Conservation (phyloP, 2,113 vertebrate genomes). For the Cebus imitator region DNA sequence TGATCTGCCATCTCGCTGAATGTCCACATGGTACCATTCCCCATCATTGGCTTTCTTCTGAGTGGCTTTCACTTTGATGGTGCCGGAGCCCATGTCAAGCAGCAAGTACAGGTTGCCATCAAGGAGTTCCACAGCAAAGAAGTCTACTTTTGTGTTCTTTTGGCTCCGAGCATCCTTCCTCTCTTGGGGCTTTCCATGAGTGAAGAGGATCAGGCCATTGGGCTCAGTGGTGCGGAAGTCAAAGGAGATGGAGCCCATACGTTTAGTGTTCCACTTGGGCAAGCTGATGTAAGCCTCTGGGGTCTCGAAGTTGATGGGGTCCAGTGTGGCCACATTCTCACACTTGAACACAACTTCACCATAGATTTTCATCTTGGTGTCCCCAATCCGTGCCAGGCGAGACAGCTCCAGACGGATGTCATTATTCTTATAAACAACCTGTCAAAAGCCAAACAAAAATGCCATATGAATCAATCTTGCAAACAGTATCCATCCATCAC, state of each 20-base stretch:
- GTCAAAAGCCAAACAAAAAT: constrained; percentile 76
- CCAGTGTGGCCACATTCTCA: constrained; percentile 96
- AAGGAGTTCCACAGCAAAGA: constrained; percentile 96
- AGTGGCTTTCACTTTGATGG: constrained; percentile 97
- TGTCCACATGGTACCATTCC: constrained; percentile 98
- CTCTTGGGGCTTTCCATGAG: constrained; percentile 95
- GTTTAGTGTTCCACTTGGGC: constrained; percentile 98
- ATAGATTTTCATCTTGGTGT: constrained; percentile 99
- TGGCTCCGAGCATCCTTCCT: constrained; percentile 92
- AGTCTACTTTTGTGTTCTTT: constrained; percentile 98
- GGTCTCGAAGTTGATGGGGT: constrained; percentile 97
- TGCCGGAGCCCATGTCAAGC: constrained; percentile 98
- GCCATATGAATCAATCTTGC: constrained; percentile 81
- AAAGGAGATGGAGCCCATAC: constrained; percentile 97
- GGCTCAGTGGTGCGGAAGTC: constrained; percentile 97
- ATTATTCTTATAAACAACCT: constrained; percentile 99
- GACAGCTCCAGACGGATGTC: constrained; percentile 97
- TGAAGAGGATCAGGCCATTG: constrained; percentile 97
- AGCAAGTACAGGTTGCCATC: constrained; percentile 95
- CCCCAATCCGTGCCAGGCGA: constrained; percentile 95
- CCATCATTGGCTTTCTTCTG: constrained; percentile 97
- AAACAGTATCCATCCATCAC: constrained; percentile 66
- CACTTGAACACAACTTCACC: constrained; percentile 96
- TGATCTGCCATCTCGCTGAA: constrained; percentile 97
- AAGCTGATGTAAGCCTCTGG: constrained; percentile 95